Evolutionary conservation across 2,888 invertebrate species (phyloP).

Genomic region (Erpobdella octoculata): DNA sequence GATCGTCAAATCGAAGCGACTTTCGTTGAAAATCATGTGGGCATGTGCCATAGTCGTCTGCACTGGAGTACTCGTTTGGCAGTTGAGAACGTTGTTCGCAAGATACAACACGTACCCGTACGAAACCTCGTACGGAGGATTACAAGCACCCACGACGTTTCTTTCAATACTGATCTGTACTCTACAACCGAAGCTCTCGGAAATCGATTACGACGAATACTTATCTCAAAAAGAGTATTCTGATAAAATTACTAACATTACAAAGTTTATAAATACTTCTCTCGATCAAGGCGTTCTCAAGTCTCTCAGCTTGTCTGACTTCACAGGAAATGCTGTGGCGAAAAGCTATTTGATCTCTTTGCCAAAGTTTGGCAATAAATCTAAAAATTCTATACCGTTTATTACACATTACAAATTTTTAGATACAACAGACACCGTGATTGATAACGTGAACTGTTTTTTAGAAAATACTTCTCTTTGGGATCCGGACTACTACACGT

Average conservation of each 20-base stretch:
- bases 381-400: neutral
- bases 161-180: constrained; percentile 13
- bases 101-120: constrained; percentile 5
- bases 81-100: neutral
- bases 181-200: neutral
- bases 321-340: neutral
- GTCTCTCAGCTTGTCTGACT: neutral
- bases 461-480: neutral
- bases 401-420: neutral
- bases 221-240: neutral
- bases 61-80: constrained; percentile 9
- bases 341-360: neutral
- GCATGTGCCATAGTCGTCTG: neutral
- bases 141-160: neutral
- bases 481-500: neutral
- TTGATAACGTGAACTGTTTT: neutral
- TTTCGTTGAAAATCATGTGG: constrained; percentile 9
- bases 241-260: neutral
- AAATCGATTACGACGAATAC: neutral
- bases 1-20: constrained; percentile 7
- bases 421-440: neutral
- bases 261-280: neutral
- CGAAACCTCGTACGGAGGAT: constrained; percentile 4
- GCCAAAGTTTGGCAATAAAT: no score
- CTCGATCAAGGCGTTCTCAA: neutral